phyloP scores from a whole-genome alignment of 2,797 vertebrate species.

The Falco naumanni region DNA sequence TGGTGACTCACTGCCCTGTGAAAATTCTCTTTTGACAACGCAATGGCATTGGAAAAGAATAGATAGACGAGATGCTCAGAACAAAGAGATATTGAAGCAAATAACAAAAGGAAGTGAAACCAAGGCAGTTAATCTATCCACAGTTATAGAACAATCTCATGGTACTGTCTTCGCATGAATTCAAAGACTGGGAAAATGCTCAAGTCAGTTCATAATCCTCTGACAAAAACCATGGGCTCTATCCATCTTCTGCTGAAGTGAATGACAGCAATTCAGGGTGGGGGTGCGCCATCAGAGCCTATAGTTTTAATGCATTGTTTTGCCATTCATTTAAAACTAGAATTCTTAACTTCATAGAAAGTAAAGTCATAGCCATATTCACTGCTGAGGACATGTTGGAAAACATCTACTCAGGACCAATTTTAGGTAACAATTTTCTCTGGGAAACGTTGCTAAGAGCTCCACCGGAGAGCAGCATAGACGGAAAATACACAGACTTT shows the following conservation, averaged over 20 bases:
- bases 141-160: not conserved
- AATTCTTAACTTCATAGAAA: not conserved
- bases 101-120: not conserved
- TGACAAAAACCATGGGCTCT: not conserved
- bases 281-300: rapidly evolving
- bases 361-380: not conserved
- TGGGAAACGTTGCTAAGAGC: not conserved
- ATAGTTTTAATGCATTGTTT: not conserved
- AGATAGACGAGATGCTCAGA: not conserved
- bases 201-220: not conserved
- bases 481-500: not conserved
- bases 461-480: rapidly evolving
- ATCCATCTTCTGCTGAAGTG: not conserved
- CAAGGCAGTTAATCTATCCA: not conserved
- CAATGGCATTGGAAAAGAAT: not conserved
- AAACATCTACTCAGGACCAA: not conserved
- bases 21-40: slow-evolving; percentile 17
- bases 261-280: rapidly evolving
- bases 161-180: not conserved
- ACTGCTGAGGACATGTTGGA: not conserved
- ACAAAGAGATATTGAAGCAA: not conserved
- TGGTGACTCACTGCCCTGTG: not conserved
- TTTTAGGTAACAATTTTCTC: not conserved
- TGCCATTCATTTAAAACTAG: not conserved
- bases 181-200: not conserved